Evolutionary conservation across 2,888 invertebrate species (phyloP).

Genomic region (Serrognathus titanus): DNA sequence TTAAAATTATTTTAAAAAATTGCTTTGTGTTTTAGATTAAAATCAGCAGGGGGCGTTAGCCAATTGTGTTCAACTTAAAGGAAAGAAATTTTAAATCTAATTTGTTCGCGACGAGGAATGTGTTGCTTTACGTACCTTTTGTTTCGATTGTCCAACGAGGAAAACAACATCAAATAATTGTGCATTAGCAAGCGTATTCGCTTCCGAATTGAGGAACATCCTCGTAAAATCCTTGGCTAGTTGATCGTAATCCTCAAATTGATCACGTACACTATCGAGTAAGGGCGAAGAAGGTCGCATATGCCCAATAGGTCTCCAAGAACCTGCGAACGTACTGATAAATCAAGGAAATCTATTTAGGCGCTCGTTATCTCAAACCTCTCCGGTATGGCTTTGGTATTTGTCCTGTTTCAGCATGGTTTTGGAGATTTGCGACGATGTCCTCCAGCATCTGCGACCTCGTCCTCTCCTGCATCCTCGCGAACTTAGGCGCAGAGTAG

Average conservation of each 20-base stretch:
- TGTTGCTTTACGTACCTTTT: constrained; percentile 59
- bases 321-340: constrained; percentile 53
- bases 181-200: constrained; percentile 73
- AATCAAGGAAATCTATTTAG: not conserved
- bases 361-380: constrained; percentile 49
- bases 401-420: constrained; percentile 92
- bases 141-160: constrained; percentile 86
- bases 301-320: constrained; percentile 89
- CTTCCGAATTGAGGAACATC: constrained; percentile 81
- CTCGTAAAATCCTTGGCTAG: constrained; percentile 88
- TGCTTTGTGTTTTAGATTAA: too few relatives aligned
- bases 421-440: constrained; percentile 88
- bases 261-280: constrained; percentile 87
- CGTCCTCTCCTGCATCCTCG: constrained; percentile 90
- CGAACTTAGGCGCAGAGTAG: constrained; percentile 92
- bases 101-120: too few relatives aligned
- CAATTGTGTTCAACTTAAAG: too few relatives aligned
- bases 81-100: too few relatives aligned
- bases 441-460: constrained; percentile 93
- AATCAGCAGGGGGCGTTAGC: too few relatives aligned
- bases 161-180: constrained; percentile 88
- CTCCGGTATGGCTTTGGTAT: constrained; percentile 91
- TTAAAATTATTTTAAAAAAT: too few relatives aligned
- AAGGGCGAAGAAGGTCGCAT: constrained; percentile 92
- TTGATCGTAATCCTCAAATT: constrained; percentile 92